Base-by-base conservation (phyloP, 2,113 vertebrate genomes). In the Clarias magur region DNA sequence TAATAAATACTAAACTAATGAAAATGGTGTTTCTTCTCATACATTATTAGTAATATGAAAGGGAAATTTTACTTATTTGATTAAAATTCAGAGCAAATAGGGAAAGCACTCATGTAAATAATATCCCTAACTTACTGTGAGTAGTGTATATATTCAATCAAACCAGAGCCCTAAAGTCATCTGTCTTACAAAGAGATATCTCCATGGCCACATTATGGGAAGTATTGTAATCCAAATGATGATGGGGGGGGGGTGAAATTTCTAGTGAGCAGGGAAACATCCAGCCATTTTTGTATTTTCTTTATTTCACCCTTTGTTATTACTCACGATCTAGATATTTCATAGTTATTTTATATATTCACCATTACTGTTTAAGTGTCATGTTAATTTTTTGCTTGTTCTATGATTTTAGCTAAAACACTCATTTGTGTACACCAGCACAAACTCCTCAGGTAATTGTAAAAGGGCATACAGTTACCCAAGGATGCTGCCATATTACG, bases 201-300 rank as follows among this genome's bases (percentile, higher is more conserved):
- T 30, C 27, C 25, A 79, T 57, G 73, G 53, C 38, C 16, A 80
- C 13, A 7, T 23, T n/a, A 57, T 6, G 19, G 2, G 70, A 79
- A 8, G 9, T 53, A 68, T 84, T 72, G 27, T 83, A 75, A 70
- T 62, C 34, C 57, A 62, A 56, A 25, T 76, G 53, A 76, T 63
- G 90, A n/a, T n/a, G n/a, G n/a, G n/a, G n/a, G n/a, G n/a, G n/a
- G n/a, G n/a, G n/a, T n/a, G n/a, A n/a, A n/a, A n/a, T n/a, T n/a
- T n/a, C n/a, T n/a, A n/a, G n/a, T n/a, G 90, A 89, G 85, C 91
- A 92, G 91, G 83, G n/a, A 89, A 86, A 82, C 73, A 91, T 92
- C 91, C 89, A 91, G 88, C 88, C n/a, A 67, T 83, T 83, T 91
- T 89, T 68, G 2, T 27, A 1, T 53, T 65, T 34, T 54, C 23